Evolutionary conservation across 1,140 invertebrate genomes (phyloP), one percentile per base, ranked within the genome.

Genomic region (Drosophila quadrilineata): DNA sequence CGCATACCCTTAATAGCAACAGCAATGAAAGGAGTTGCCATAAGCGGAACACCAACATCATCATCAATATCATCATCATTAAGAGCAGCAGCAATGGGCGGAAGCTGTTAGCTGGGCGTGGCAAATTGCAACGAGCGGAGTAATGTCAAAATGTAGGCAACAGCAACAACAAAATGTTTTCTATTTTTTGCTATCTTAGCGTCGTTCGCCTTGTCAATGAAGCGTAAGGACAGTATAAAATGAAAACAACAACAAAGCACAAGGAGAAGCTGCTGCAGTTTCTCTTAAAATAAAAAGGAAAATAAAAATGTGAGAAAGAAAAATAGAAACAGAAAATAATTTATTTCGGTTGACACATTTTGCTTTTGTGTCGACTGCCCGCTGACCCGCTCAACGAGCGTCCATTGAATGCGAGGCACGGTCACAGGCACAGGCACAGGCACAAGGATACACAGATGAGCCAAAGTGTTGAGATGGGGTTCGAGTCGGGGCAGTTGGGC

Each of bases 271-370:
- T 10, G 36, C 1, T 3, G 10, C 1, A 6, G 22, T n/a, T n/a
- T n/a, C n/a, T n/a, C n/a, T n/a, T n/a, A 16, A 3, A 9, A 6
- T 14, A 24, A 10, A 28, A 24, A 48, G 33, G 50, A 50, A 64
- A 50, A 54, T 5, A 28, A 50, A 41, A 53, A n/a, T 46, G 41
- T 35, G n/a, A 57, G 24, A 69, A 58, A 69, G 49, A 64, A 62
- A 72, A 72, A 68, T 19, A 46, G 14, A 54, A 40, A 38, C 52
- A 80, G 63, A 77, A 80, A 80, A 71, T 62, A 71, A 68, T 63
- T 85, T 59, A 79, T 85, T 77, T 77, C 59, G 71, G 69, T 59
- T 84, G 66, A 75, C 63, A 84, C 64, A 73, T 82, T 84, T 82
- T 70, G 35, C 38, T 54, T 53, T 57, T 28, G 48, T 21, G 48